These are phyloP conservation scores for Cerastis rubricosa DNA, from an alignment of 2,888 invertebrate species.

Conservation along the genomic window DNA sequence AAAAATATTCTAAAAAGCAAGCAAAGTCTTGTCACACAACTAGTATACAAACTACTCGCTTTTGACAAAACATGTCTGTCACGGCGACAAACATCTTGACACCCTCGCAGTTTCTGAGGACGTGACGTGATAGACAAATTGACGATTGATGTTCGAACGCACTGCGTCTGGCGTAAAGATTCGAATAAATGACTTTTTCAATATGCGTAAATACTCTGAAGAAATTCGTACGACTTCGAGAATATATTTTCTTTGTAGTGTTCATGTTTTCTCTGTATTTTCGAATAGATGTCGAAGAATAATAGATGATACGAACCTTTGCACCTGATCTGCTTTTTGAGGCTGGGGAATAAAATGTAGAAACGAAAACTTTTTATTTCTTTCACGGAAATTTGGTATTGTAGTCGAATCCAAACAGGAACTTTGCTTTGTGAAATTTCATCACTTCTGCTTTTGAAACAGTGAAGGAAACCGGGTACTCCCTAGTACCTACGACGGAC, in stretches of 20 bases:
- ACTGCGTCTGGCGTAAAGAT: constrained; percentile 52
- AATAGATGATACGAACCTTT: constrained; percentile 29
- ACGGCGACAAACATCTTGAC: constrained; percentile 35
- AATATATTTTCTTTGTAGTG: constrained; percentile 34
- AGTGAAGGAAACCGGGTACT: no score
- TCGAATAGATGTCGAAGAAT: constrained; percentile 5
- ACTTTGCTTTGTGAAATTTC: background rate
- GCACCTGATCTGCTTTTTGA: constrained; percentile 25
- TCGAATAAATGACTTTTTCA: constrained; percentile 39
- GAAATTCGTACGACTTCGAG: constrained; percentile 7
- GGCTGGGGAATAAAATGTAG: no score
- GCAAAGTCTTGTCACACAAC: background rate
- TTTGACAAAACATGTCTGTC: constrained; percentile 34
- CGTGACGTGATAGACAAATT: constrained; percentile 59
- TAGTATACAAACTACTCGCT: constrained; percentile 15
- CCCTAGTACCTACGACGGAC: no score
- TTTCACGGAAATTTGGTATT: background rate
- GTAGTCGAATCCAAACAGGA: background rate
- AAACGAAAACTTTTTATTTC: background rate
- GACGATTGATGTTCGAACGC: constrained; percentile 52
- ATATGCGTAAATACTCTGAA: constrained; percentile 35
- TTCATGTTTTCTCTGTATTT: constrained; percentile 20
- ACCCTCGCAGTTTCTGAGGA: constrained; percentile 44
- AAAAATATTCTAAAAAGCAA: background rate
- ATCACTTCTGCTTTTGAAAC: background rate